These are phyloP conservation scores for Babyrousa celebensis DNA, from an alignment of 2,797 vertebrate genomes.

Conservation along the genomic window DNA sequence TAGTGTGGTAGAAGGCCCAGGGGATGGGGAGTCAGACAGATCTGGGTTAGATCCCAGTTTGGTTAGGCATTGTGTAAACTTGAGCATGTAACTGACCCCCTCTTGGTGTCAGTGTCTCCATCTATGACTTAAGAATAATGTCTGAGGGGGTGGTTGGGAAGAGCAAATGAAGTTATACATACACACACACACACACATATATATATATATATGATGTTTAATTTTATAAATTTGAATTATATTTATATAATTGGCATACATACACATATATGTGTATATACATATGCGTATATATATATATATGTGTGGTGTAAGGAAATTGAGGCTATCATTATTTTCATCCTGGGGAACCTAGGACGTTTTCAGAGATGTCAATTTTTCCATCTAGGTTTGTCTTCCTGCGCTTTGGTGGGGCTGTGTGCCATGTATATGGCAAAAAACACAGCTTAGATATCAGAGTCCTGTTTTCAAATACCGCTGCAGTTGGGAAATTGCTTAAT, in stretches of 20 bases:
- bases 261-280: no score
- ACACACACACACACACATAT: no score
- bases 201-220: no score
- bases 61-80: background rate
- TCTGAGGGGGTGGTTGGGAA: background rate
- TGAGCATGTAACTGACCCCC: background rate
- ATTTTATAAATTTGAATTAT: no score
- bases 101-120: background rate
- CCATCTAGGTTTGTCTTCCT: background rate
- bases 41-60: background rate
- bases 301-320: background rate
- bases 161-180: background rate
- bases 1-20: background rate
- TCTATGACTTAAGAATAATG: background rate
- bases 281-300: no score
- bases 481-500: background rate
- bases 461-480: background rate
- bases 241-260: no score
- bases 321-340: constrained; percentile 40
- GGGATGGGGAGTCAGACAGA: background rate
- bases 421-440: background rate
- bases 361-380: background rate
- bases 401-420: background rate
- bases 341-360: background rate
- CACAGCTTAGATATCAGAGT: background rate